Conservation (phyloP, 2,113 vertebrate species). For the Heliornis fulica region DNA sequence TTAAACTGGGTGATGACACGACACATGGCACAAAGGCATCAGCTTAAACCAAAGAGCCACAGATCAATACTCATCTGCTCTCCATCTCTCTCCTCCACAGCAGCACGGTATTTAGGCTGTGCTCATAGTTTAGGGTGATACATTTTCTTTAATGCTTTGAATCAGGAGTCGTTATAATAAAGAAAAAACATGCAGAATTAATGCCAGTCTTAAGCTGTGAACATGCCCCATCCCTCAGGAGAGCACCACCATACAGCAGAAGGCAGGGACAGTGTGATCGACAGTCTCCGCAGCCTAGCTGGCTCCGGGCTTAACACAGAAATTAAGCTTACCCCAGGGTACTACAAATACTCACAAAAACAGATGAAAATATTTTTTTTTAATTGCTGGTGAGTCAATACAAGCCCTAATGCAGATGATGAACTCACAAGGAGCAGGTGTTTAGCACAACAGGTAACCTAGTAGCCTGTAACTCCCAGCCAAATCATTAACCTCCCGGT, state of each 20-base stretch:
- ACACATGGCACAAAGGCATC: neutral
- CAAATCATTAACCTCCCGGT: neutral
- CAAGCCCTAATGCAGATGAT: neutral
- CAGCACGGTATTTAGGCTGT: neutral
- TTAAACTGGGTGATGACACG: neutral
- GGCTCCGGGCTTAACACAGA: neutral
- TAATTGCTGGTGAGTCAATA: neutral
- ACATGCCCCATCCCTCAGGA: neutral
- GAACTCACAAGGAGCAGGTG: neutral
- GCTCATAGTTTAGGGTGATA: neutral
- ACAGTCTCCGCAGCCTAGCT: neutral
- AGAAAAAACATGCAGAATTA: neutral
- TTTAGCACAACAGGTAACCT: accelerated
- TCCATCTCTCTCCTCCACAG: neutral
- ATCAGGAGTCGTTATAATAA: neutral
- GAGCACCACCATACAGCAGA: neutral
- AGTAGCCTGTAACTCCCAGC: accelerated
- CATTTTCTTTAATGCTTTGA: neutral
- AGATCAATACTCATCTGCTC: neutral
- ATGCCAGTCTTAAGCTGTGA: accelerated
- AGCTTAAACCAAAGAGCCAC: neutral
- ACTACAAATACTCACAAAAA: neutral
- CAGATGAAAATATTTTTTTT: neutral
- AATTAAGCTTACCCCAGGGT: neutral
- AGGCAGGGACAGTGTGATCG: neutral